Base-by-base conservation (phyloP, 2,888 invertebrate genomes). In the Pheosia tremula region DNA sequence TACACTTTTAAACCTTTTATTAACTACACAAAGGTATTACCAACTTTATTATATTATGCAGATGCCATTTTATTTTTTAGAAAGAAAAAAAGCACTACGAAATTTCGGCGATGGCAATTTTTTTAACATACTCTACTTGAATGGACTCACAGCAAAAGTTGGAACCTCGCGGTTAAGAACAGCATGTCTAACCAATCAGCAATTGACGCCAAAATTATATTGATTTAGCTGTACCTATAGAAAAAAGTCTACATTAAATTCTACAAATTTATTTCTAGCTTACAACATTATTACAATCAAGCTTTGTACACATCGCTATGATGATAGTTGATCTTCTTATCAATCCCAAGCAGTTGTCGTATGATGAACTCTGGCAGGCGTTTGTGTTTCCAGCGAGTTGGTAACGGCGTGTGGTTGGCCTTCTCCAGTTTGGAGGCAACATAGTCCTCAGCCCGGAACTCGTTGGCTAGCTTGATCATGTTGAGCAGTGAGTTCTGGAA, bases 401-500 rank as follows among this genome's bases (percentile, higher is more conserved):
- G 96, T 60, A 96, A 79, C 0, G 95, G 95, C 0, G 91, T 94
- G 78, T 95, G 94, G 72, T 95, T 96, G 0, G 96, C 95, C 71
- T 94, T 86, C 11, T 91, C 83, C 0, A 98, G 80, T 77, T 96
- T 95, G 36, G 95, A 94, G 0, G 92, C 85, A 0, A 98, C 97
- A 82, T 97, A 97, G 58, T 94, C 83, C 70, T 96, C 96, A 0
- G 98, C 96, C 64, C 96, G 95, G 87, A 98, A 98, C 59, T 94
- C 93, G 68, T 97, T 95, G 0, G 97, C 97, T 55, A 95, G 90
- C 83, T 96, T 96, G 10, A 97, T 95, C 83, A 97, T 94, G 0
- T 94, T 90, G 61, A 97, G 88, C 0, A 98, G 90, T 59, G 94
- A 94, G 0, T 95, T 96, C 78, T 97, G 97, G 87, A 97, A 98